Percentiles rank a stretch among this genome's conserved stretches.
Conservation (phyloP, 1,140 invertebrate genomes). For the Conus betulinus region DNA sequence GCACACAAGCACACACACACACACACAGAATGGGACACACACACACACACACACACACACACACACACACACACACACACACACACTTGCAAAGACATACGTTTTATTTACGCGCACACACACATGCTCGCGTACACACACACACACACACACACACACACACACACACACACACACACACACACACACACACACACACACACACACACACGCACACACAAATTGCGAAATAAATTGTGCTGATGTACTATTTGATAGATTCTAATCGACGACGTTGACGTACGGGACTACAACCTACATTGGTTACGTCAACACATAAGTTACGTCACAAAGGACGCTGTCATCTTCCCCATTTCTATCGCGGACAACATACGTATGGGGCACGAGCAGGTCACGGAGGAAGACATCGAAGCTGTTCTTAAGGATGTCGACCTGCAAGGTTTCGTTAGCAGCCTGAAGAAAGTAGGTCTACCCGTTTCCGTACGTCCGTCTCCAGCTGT, state of each 20-base stretch:
- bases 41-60: too few relatives aligned
- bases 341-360: constrained; percentile 53
- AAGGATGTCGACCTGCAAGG: constrained; percentile 66
- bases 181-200: too few relatives aligned
- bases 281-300: constrained; percentile 51
- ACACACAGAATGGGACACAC: too few relatives aligned
- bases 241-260: background rate
- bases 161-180: background rate
- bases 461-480: constrained; percentile 72
- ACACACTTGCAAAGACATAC: too few relatives aligned
- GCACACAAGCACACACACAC: too few relatives aligned
- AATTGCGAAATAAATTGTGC: too few relatives aligned
- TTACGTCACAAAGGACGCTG: constrained; percentile 56
- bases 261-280: constrained; percentile 55
- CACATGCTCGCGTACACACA: too few relatives aligned
- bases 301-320: constrained; percentile 58
- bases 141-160: too few relatives aligned
- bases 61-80: too few relatives aligned
- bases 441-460: constrained; percentile 50
- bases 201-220: too few relatives aligned
- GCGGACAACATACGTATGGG: constrained; percentile 57
- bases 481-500: too few relatives aligned
- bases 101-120: too few relatives aligned
- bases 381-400: constrained; percentile 42
- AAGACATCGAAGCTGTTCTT: constrained; percentile 48